phyloP scores from a whole-genome alignment of 35 echinoderm and acorn worm species.

The Nesometra sesokonis region DNA sequence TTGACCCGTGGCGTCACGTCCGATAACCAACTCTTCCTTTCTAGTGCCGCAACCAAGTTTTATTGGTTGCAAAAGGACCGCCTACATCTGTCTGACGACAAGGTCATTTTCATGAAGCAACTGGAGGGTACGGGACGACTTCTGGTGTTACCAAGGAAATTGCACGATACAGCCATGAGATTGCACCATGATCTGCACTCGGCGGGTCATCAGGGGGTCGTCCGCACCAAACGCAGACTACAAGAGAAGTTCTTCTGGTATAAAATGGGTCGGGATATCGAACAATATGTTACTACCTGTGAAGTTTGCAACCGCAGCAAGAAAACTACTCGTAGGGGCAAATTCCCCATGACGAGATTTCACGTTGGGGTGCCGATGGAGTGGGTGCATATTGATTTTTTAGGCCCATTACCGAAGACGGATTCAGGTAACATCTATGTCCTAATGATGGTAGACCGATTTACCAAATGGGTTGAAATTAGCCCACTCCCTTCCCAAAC shows the following conservation, averaged over 20 bases:
- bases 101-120: not conserved
- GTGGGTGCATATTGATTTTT: too few species aligned
- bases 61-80: too few species aligned
- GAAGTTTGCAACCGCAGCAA: too few species aligned
- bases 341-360: too few species aligned
- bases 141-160: not conserved
- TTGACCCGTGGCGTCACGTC: not conserved
- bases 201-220: not conserved
- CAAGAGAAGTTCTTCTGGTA: conserved; percentile 35
- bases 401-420: too few species aligned
- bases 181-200: not conserved
- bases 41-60: not conserved
- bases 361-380: too few species aligned
- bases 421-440: too few species aligned
- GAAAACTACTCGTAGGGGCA: too few species aligned
- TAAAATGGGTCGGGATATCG: not conserved
- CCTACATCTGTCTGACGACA: conserved; percentile 19
- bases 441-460: too few species aligned
- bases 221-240: not conserved
- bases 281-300: too few species aligned
- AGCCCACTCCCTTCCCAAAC: too few species aligned
- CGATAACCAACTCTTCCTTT: not conserved
- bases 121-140: not conserved
- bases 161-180: not conserved
- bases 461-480: too few species aligned